phyloP scores from a whole-genome alignment of 2,888 invertebrate genomes.

The Labia minor region DNA sequence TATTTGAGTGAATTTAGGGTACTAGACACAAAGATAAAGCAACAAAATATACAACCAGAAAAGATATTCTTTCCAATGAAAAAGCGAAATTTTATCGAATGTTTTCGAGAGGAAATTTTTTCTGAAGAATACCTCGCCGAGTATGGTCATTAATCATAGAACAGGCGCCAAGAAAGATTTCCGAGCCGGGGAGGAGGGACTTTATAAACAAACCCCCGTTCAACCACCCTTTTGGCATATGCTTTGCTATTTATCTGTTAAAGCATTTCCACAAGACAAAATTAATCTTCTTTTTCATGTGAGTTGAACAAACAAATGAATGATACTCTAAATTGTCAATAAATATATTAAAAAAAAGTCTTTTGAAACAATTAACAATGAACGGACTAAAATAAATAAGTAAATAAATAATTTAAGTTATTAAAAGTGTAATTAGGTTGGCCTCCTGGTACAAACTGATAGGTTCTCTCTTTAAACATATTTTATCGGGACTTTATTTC shows the following conservation, averaged over 20 bases:
- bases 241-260: not conserved
- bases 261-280: not conserved
- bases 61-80: slow-evolving; percentile 2
- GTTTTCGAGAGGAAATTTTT: slow-evolving; percentile 7
- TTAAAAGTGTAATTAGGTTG: no score
- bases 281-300: not conserved
- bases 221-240: not conserved
- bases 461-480: not conserved
- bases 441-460: no score
- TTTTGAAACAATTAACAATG: no score
- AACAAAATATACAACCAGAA: not conserved
- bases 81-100: not conserved
- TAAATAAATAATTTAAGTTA: no score
- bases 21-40: not conserved
- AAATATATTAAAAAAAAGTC: no score
- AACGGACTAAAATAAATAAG: no score
- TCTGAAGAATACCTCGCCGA: not conserved
- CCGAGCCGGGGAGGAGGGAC: not conserved
- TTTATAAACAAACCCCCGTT: not conserved
- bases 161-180: not conserved
- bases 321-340: no score
- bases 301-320: no score
- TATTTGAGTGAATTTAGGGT: not conserved
- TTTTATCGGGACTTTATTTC: not conserved
- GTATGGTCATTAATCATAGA: not conserved